Conservation (phyloP, 2,113 vertebrate genomes). For the Motacilla tschutschensis region DNA sequence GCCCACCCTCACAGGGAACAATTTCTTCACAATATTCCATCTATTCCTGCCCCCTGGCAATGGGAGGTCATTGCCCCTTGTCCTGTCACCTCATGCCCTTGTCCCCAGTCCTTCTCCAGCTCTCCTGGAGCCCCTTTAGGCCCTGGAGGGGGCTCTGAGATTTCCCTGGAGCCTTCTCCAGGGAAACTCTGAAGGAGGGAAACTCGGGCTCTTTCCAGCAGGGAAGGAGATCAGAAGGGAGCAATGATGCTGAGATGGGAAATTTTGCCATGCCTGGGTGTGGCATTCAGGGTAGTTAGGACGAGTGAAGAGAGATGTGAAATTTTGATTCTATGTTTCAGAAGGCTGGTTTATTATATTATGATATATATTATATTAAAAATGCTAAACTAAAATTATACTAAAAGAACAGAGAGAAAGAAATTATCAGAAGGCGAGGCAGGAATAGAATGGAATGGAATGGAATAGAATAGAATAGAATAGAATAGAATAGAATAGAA, state of each 20-base stretch:
- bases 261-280: not conserved
- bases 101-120: not conserved
- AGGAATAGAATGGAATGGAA: too few species aligned
- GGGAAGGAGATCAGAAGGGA: not conserved
- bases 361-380: too few species aligned
- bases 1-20: accelerated
- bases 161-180: not conserved
- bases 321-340: too few species aligned
- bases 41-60: accelerated
- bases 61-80: not conserved
- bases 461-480: too few species aligned
- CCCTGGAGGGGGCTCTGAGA: accelerated
- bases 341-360: too few species aligned
- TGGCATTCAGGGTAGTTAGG: too few species aligned
- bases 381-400: too few species aligned
- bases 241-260: accelerated
- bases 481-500: too few species aligned
- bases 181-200: not conserved
- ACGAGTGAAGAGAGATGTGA: too few species aligned
- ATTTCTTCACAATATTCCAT: not conserved
- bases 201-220: not conserved
- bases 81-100: not conserved
- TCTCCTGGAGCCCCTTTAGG: not conserved
- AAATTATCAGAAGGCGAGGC: too few species aligned
- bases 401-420: too few species aligned